Percentiles rank a stretch among this genome's conserved stretches.
phyloP scores from a whole-genome alignment of 1,140 invertebrate species.

The Drosophila insularis region DNA sequence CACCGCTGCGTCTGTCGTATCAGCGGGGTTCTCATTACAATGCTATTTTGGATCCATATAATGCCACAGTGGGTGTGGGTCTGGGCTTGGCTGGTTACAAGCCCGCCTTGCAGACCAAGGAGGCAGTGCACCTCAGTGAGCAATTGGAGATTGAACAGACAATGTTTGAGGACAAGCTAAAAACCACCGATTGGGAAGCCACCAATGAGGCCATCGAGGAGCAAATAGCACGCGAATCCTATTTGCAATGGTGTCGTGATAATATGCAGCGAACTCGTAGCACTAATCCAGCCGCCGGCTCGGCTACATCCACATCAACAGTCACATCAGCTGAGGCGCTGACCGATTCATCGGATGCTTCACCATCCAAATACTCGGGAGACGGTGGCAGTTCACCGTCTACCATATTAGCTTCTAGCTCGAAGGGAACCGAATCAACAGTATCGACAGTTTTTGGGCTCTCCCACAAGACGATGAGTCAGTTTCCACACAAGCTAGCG shows the following conservation, averaged over 20 bases:
- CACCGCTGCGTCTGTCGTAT: slow-evolving; percentile 94
- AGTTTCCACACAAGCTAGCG: slow-evolving; percentile 62
- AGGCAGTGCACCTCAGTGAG: slow-evolving; percentile 92
- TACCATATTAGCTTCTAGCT: slow-evolving; percentile 32
- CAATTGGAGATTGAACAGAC: slow-evolving; percentile 93
- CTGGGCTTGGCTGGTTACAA: slow-evolving; percentile 93
- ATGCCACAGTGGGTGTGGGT: slow-evolving; percentile 92
- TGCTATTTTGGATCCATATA: slow-evolving; percentile 94
- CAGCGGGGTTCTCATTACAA: slow-evolving; percentile 96
- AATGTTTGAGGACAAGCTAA: slow-evolving; percentile 96
- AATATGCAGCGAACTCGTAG: slow-evolving; percentile 86
- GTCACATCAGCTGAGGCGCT: slow-evolving; percentile 76
- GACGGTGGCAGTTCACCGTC: slow-evolving; percentile 29
- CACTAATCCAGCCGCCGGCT: slow-evolving; percentile 61
- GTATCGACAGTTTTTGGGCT: slow-evolving; percentile 35
- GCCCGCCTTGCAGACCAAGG: slow-evolving; percentile 90
- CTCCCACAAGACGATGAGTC: slow-evolving; percentile 61
- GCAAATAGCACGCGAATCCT: slow-evolving; percentile 94
- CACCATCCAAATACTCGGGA: slow-evolving; percentile 75
- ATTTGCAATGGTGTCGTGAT: slow-evolving; percentile 92
- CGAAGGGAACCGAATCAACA: slow-evolving; percentile 24
- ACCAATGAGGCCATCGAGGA: slow-evolving; percentile 96
- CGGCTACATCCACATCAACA: slow-evolving; percentile 72
- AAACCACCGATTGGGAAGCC: slow-evolving; percentile 96
- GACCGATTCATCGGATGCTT: slow-evolving; percentile 65